phyloP scores from a whole-genome alignment of 2,888 invertebrate species.

The Coenonympha glycerion region DNA sequence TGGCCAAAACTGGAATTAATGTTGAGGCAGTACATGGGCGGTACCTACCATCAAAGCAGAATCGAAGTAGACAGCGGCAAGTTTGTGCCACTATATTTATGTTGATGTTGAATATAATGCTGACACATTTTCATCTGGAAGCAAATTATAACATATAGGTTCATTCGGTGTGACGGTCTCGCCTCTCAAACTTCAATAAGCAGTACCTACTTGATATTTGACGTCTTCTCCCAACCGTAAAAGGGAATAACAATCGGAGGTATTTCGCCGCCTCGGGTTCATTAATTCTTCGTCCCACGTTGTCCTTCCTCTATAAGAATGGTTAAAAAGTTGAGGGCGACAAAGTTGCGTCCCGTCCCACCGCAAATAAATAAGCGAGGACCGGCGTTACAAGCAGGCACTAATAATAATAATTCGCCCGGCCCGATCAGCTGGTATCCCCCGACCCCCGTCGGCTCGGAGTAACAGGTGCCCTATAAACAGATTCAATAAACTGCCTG shows the following conservation, averaged over 20 bases:
- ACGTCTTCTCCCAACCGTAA: neutral
- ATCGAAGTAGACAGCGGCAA: no score
- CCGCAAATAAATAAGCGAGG: conserved; percentile 69
- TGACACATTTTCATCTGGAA: no score
- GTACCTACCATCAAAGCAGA: no score
- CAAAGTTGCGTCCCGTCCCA: conserved; percentile 51
- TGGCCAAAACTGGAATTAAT: no score
- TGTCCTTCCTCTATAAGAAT: conserved; percentile 6
- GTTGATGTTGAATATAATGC: no score
- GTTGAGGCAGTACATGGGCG: no score
- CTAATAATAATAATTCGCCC: conserved; percentile 65
- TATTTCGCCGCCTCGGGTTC: neutral
- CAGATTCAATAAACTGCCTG: conserved; percentile 75
- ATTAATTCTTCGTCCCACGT: conserved; percentile 11
- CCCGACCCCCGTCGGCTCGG: conserved; percentile 70
- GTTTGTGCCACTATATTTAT: no score
- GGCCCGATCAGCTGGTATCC: conserved; percentile 71
- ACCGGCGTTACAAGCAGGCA: conserved; percentile 67
- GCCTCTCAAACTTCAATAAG: no score
- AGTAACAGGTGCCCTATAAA: conserved; percentile 77
- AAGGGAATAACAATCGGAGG: no score
- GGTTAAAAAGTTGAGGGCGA: conserved; percentile 27
- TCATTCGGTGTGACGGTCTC: no score
- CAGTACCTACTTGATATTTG: neutral
- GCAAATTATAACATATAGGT: no score